phyloP scores from a whole-genome alignment of 2,888 invertebrate species.

The Acrocyrtus sp. region DNA sequence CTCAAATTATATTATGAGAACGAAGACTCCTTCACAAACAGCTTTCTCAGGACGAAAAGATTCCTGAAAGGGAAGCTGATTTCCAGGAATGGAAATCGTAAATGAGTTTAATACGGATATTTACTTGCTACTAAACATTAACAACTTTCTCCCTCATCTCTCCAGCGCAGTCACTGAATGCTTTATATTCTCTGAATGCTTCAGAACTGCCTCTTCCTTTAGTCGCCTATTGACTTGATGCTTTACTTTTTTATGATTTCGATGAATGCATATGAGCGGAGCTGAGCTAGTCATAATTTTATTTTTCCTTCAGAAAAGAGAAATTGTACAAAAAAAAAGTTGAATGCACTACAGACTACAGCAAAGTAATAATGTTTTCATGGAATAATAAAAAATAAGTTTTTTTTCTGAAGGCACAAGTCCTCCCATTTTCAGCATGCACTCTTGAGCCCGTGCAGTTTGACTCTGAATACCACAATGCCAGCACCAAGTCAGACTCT shows the following conservation, averaged over 20 bases:
- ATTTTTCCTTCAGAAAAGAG: background rate
- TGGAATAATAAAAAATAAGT: conserved; percentile 30
- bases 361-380: conserved; percentile 26
- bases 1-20: too few species aligned
- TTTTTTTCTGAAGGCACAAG: conserved; percentile 3
- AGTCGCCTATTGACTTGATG: conserved; percentile 30
- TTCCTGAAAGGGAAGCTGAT: too few species aligned
- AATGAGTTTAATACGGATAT: conserved; percentile 26
- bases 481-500: too few species aligned
- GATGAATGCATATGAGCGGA: conserved; percentile 16
- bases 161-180: background rate
- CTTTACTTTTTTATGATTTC: conserved; percentile 1
- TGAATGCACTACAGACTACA: background rate
- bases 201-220: conserved; percentile 11
- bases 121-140: conserved; percentile 1
- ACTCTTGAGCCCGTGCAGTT: too few species aligned
- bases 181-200: conserved; percentile 11
- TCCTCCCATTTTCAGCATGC: conserved; percentile 37
- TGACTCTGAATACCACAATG: too few species aligned
- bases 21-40: too few species aligned
- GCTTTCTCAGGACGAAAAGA: too few species aligned
- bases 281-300: too few species aligned
- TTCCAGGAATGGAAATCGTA: conserved; percentile 5
- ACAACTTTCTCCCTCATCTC: background rate
- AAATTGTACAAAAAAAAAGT: conserved; percentile 5